A percentile compares a stretch with the other conserved stretches of the same genome.
Evolutionary conservation across 2,797 vertebrate species (phyloP).

Genomic region (Bradypodion pumilum): DNA sequence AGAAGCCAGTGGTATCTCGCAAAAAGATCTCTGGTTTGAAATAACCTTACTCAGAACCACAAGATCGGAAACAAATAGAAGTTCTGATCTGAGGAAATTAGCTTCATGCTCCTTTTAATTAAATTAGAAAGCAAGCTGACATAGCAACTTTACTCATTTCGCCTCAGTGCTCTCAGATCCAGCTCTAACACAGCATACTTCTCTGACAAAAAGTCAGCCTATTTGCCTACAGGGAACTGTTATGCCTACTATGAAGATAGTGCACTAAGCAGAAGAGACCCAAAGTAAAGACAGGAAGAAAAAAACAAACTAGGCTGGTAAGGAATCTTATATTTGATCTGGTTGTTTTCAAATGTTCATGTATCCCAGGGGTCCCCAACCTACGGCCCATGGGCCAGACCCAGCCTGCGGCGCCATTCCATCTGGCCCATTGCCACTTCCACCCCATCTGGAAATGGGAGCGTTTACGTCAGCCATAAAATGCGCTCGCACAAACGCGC

Average conservation of each 20-base stretch:
- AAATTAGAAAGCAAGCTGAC: constrained; percentile 5
- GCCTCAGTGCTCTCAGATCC: neutral
- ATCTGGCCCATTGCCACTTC: too few relatives aligned
- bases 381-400: too few relatives aligned
- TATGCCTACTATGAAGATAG: neutral
- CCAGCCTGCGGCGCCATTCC: too few relatives aligned
- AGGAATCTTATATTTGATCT: neutral
- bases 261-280: neutral
- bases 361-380: too few relatives aligned
- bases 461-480: too few relatives aligned
- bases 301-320: neutral
- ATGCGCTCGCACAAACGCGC: too few relatives aligned
- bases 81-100: neutral
- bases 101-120: constrained; percentile 4
- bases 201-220: neutral
- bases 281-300: neutral
- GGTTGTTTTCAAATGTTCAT: neutral
- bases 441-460: too few relatives aligned
- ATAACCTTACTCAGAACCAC: neutral
- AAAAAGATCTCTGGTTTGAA: neutral
- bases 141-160: neutral
- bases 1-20: neutral
- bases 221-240: too few relatives aligned
- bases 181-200: neutral
- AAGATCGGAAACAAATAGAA: neutral